Conservation (phyloP, 2,888 invertebrate genomes). For the Lamproptera curius region DNA sequence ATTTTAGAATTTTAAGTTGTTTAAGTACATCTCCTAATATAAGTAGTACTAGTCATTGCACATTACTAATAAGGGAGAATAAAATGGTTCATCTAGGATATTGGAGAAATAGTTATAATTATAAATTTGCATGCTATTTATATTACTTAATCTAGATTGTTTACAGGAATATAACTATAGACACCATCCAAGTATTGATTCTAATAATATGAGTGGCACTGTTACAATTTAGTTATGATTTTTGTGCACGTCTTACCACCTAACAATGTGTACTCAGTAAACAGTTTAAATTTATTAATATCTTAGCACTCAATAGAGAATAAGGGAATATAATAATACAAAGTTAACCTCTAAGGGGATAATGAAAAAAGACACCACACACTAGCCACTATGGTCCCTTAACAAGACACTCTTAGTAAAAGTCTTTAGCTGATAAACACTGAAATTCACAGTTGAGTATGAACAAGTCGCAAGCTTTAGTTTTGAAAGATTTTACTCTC, state of each 20-base stretch:
- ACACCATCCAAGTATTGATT: constrained; percentile 35
- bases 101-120: constrained; percentile 34
- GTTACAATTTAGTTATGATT: constrained; percentile 51
- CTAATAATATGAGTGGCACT: constrained; percentile 66
- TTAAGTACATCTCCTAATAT: too few species aligned
- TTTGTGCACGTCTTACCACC: constrained; percentile 63
- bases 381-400: constrained; percentile 63
- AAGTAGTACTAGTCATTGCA: constrained; percentile 17
- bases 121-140: constrained; percentile 18
- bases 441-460: constrained; percentile 38
- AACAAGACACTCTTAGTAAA: constrained; percentile 56
- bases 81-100: constrained; percentile 42
- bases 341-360: constrained; percentile 41
- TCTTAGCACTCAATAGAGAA: constrained; percentile 49
- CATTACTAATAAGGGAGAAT: constrained; percentile 39
- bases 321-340: constrained; percentile 40
- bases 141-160: constrained; percentile 38
- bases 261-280: constrained; percentile 40
- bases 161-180: constrained; percentile 43
- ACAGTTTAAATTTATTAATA: constrained; percentile 27
- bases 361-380: constrained; percentile 47
- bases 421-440: constrained; percentile 49
- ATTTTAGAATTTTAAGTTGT: not conserved
- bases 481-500: too few species aligned
- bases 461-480: constrained; percentile 22